Percentiles rank a stretch among this genome's conserved stretches.
Evolutionary conservation across 2,888 invertebrate genomes (phyloP).

Genomic region (Caenorhabditis sp.): DNA sequence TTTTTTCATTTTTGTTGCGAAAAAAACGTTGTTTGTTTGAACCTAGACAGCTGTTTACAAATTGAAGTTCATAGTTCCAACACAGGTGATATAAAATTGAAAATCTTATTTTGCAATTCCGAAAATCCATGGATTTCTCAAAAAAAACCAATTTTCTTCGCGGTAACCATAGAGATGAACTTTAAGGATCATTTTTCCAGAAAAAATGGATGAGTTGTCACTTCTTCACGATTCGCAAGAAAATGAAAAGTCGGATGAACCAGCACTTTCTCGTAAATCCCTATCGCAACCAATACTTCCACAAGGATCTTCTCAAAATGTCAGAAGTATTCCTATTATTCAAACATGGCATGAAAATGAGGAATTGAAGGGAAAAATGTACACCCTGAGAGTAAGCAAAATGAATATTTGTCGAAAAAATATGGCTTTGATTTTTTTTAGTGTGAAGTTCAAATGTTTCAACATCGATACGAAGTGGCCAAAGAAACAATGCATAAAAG

Average conservation of each 20-base stretch:
- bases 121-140: no score
- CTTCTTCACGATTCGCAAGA: background rate
- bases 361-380: slow-evolving; percentile 21
- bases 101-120: no score
- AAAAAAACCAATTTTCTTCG: no score
- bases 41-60: no score
- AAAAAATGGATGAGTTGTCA: background rate
- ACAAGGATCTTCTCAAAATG: background rate
- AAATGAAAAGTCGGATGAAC: background rate
- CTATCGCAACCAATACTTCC: background rate
- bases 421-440: background rate
- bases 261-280: background rate
- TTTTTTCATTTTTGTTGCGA: background rate
- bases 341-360: slow-evolving; percentile 37
- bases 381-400: slow-evolving; percentile 15
- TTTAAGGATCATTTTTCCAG: no score
- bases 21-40: no score
- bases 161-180: no score
- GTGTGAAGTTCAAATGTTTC: slow-evolving; percentile 27
- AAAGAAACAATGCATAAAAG: slow-evolving; percentile 17
- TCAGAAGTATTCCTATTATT: slow-evolving; percentile 22
- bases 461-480: slow-evolving; percentile 16
- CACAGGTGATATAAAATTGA: no score
- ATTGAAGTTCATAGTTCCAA: no score
- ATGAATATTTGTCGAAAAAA: background rate